Evolutionary conservation across 2,888 invertebrate species (phyloP), one percentile per base, ranked within the genome.

Genomic region (Lacanobia wlatinum): DNA sequence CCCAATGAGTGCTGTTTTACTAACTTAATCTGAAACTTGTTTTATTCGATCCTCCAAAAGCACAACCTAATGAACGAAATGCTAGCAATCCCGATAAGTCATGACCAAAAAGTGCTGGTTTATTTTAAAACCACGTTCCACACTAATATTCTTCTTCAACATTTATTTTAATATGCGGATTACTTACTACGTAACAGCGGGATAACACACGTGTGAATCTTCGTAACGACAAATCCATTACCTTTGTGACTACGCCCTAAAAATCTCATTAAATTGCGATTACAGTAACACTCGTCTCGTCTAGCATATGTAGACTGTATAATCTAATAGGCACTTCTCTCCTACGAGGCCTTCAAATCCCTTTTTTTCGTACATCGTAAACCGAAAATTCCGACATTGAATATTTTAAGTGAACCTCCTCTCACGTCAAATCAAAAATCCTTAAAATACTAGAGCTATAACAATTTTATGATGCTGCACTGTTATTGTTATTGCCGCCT

Each of bases 301-400:
- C 89, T 77, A 86, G 81, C 92, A 92, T 92, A 92, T 91, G 91
- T 87, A 83, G 87, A 86, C 89, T 88, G 87, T 88, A 90, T 89
- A 89, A 90, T 89, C 87, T 89, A 88, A 90, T 90, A 86, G 90
- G 84, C 82, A 85, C 87, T 90, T 91, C 88, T 88, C 87, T 84
- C 89, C 87, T 88, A 88, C 87, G 87, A 88, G 84, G 85, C 82
- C 83, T 84, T 86, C 78, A 88, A 90, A 91, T 90, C 89, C 89
- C 89, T 87, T 87, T 90, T 93, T 92, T 92, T 92, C 90, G 87
- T 90, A 90, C 89, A 88, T 91, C 93, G 91, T 92, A 93, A 93
- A 92, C 84, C 86, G 75, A 87, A 69, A 86, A 89, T 91, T 89
- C 87, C 86, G 83, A 89, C 89, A 88, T 90, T 88, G 89, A 88